phyloP scores from a whole-genome alignment of 2,888 invertebrate genomes.

The Julus scanicus region DNA sequence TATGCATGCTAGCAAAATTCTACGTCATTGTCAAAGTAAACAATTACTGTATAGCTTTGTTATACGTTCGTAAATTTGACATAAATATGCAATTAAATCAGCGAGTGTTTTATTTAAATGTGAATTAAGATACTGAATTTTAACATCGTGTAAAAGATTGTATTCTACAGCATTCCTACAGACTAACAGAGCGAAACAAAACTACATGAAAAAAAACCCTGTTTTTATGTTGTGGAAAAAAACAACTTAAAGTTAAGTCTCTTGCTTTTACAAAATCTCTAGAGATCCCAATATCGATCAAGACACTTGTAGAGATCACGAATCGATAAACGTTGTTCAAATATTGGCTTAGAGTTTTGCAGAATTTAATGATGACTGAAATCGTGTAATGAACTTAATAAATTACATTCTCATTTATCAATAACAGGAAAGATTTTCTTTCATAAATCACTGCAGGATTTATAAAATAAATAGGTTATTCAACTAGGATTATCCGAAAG shows the following conservation, averaged over 20 bases:
- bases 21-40: too few species aligned
- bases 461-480: background rate
- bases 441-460: background rate
- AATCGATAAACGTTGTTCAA: constrained; percentile 17
- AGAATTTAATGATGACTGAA: constrained; percentile 38
- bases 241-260: background rate
- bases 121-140: too few species aligned
- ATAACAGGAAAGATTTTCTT: background rate
- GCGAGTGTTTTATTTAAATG: too few species aligned
- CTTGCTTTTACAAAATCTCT: constrained; percentile 16
- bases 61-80: too few species aligned
- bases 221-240: background rate
- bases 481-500: background rate
- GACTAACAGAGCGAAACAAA: too few species aligned
- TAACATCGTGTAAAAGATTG: too few species aligned
- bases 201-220: background rate
- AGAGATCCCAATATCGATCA: background rate
- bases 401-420: background rate
- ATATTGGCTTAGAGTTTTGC: constrained; percentile 41
- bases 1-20: too few species aligned
- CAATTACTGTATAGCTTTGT: too few species aligned
- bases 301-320: background rate
- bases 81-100: too few species aligned
- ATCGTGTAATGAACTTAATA: constrained; percentile 28
- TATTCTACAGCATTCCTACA: too few species aligned